Evolutionary conservation across 2,888 invertebrate genomes (phyloP).

Genomic region (Archaeoteleia sp.): DNA sequence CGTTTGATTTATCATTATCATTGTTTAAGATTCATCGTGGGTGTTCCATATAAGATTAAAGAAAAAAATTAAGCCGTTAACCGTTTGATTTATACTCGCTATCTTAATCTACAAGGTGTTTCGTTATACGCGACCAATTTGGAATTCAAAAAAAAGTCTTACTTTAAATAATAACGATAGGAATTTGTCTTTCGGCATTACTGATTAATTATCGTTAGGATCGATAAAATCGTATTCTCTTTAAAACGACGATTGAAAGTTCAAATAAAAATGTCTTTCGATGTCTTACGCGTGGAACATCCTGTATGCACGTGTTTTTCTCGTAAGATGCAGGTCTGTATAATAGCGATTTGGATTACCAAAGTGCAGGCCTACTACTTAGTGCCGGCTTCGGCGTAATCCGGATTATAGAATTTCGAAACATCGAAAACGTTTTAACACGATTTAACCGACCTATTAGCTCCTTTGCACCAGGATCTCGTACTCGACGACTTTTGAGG

Average conservation of each 20-base stretch:
- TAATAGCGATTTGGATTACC: constrained; percentile 19
- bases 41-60: constrained; percentile 40
- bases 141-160: too few species aligned
- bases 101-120: constrained; percentile 17
- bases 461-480: constrained; percentile 17
- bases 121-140: background rate
- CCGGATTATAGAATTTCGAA: constrained; percentile 72
- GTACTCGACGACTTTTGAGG: constrained; percentile 5
- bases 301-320: background rate
- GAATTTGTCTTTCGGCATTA: too few species aligned
- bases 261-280: too few species aligned
- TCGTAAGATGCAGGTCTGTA: constrained; percentile 17
- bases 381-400: constrained; percentile 66
- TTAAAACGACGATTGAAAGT: too few species aligned
- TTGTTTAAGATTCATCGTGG: constrained; percentile 41
- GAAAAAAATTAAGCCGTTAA: constrained; percentile 31
- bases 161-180: too few species aligned
- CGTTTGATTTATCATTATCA: constrained; percentile 23
- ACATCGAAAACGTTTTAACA: constrained; percentile 73
- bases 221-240: background rate
- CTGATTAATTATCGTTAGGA: too few species aligned
- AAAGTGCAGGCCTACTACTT: constrained; percentile 54
- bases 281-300: background rate
- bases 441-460: constrained; percentile 50
- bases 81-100: constrained; percentile 32